Conservation (phyloP, 2,113 vertebrate genomes). For the Cnemophilus loriae region DNA sequence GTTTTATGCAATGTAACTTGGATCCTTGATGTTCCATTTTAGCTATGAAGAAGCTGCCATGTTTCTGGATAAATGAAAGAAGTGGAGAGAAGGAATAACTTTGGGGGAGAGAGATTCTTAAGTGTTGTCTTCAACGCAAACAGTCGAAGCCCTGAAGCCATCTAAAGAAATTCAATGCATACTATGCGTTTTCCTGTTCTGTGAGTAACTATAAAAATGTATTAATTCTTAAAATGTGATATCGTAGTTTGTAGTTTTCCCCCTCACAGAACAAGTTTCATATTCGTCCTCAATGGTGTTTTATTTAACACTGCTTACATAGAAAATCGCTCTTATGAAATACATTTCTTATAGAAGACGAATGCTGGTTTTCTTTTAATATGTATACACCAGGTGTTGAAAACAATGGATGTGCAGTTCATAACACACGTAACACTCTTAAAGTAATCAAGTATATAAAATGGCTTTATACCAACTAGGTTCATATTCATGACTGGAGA, state of each 20-base stretch:
- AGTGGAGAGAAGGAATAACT: not conserved
- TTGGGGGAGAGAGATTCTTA: not conserved
- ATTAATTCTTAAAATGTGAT: not conserved
- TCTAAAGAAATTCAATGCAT: not conserved
- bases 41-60: not conserved
- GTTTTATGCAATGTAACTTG: not conserved
- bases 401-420: not conserved
- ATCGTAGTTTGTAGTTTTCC: not conserved
- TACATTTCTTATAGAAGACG: not conserved
- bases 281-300: not conserved
- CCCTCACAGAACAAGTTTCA: not conserved
- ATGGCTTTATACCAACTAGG: not conserved
- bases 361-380: not conserved
- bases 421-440: not conserved
- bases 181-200: not conserved
- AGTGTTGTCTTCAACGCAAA: not conserved
- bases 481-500: constrained; percentile 53
- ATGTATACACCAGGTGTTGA: not conserved
- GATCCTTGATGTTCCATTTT: not conserved
- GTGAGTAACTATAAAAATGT: not conserved
- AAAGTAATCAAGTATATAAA: constrained; percentile 38
- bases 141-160: not conserved
- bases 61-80: not conserved
- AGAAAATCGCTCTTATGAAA: not conserved
- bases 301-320: not conserved